These are phyloP conservation scores for Caerostris extrusa DNA, from an alignment of 1,140 invertebrate genomes.

Conservation along the genomic window DNA sequence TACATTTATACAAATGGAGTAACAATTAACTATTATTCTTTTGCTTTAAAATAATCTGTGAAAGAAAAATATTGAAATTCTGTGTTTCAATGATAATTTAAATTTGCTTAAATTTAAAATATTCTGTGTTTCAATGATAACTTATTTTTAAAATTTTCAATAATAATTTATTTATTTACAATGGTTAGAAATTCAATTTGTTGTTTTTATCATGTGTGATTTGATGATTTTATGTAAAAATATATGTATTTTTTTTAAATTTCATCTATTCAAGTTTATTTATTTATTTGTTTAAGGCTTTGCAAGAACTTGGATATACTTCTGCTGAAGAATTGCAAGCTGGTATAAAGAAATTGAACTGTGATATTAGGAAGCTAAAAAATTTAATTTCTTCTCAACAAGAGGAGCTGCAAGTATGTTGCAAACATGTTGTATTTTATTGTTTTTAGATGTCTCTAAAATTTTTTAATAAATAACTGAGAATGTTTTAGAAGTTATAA, in stretches of 20 bases:
- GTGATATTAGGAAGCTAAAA: slow-evolving; percentile 84
- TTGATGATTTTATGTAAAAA: too few species aligned
- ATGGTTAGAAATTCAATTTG: too few species aligned
- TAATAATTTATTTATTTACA: too few species aligned
- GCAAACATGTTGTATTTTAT: not conserved
- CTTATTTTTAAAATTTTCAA: too few species aligned
- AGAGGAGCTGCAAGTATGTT: slow-evolving; percentile 54
- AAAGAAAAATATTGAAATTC: too few species aligned
- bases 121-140: too few species aligned
- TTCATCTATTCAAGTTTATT: slow-evolving; percentile 78
- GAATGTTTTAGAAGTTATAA: not conserved
- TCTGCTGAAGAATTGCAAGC: slow-evolving; percentile 82
- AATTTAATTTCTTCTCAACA: slow-evolving; percentile 80
- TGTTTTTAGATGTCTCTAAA: not conserved
- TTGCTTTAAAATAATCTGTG: too few species aligned
- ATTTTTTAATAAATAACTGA: not conserved
- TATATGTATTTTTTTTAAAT: not conserved
- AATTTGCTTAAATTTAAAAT: too few species aligned
- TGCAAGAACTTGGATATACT: slow-evolving; percentile 85
- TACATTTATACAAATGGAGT: too few species aligned
- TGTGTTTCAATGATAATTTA: too few species aligned
- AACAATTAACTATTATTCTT: too few species aligned
- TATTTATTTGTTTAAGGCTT: slow-evolving; percentile 80
- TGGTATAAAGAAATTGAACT: slow-evolving; percentile 71
- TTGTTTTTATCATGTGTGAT: too few species aligned